These are phyloP conservation scores for Nothobranchius kuhntae DNA, from an alignment of 2,113 vertebrate genomes.

Conservation along the genomic window DNA sequence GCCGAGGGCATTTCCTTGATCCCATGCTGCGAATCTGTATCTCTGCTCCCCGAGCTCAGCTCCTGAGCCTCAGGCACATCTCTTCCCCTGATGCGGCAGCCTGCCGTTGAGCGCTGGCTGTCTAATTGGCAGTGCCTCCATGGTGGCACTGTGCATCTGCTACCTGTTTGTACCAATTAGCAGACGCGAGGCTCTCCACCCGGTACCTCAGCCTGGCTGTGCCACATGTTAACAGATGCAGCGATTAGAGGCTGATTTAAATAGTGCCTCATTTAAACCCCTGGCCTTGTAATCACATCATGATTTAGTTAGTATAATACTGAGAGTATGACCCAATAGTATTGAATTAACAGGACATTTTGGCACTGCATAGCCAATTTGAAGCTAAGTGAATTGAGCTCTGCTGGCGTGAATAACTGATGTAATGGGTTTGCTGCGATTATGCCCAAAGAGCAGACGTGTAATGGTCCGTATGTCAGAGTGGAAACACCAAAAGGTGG, in stretches of 20 bases:
- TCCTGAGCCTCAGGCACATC: constrained; percentile 48
- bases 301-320: constrained; percentile 59
- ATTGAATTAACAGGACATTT: constrained; percentile 44
- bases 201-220: constrained; percentile 76
- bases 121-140: constrained; percentile 77
- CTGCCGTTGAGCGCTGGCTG: constrained; percentile 60
- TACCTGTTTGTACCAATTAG: constrained; percentile 86
- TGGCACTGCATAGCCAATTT: constrained; percentile 35
- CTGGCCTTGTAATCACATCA: constrained; percentile 85
- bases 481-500: constrained; percentile 9
- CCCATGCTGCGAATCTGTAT: constrained; percentile 21
- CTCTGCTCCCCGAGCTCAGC: constrained; percentile 44
- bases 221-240: constrained; percentile 86
- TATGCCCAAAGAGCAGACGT: constrained; percentile 7
- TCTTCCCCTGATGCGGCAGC: constrained; percentile 33
- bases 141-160: constrained; percentile 76
- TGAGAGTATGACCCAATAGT: constrained; percentile 42
- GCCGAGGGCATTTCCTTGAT: constrained; percentile 29
- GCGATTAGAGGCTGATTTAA: constrained; percentile 91
- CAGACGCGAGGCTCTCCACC: constrained; percentile 79
- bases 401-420: constrained; percentile 15
- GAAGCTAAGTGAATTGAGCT: constrained; percentile 35
- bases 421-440: constrained; percentile 24
- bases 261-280: constrained; percentile 87
- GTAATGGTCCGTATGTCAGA: neutral